phyloP scores from a whole-genome alignment of 2,113 vertebrate species.

The Hiodon tergisus region DNA sequence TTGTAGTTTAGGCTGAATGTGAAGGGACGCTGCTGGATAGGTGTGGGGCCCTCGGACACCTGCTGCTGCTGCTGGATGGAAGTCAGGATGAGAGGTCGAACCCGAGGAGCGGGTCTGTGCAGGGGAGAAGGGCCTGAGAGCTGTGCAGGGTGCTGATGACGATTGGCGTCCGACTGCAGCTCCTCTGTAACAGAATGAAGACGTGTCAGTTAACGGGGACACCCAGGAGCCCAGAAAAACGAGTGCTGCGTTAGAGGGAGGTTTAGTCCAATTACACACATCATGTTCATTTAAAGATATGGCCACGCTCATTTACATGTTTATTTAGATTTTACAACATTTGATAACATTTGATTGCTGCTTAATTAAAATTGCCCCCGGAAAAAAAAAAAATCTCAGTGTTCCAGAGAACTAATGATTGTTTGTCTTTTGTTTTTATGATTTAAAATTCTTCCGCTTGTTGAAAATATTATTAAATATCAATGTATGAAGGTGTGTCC shows the following conservation, averaged over 20 bases:
- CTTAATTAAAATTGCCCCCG: too few species aligned
- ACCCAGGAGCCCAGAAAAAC: slow-evolving; percentile 29
- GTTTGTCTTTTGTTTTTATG: too few species aligned
- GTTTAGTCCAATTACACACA: slow-evolving; percentile 21
- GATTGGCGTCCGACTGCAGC: slow-evolving; percentile 8
- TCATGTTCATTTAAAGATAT: background rate
- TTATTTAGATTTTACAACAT: too few species aligned
- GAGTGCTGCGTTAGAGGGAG: background rate
- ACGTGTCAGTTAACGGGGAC: slow-evolving; percentile 12
- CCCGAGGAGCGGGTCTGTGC: background rate
- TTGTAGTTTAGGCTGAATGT: slow-evolving; percentile 32
- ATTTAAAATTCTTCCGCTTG: background rate
- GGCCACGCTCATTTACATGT: too few species aligned
- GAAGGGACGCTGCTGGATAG: slow-evolving; percentile 35
- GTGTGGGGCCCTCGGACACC: background rate
- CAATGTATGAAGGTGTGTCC: background rate
- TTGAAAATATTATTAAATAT: background rate
- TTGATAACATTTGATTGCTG: too few species aligned
- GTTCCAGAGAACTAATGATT: background rate
- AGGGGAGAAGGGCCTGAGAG: background rate
- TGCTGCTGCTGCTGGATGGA: slow-evolving; percentile 21
- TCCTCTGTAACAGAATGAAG: slow-evolving; percentile 13
- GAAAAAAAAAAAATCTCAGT: background rate
- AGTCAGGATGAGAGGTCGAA: slow-evolving; percentile 12
- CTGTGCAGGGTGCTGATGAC: background rate